Base-by-base conservation (phyloP, 1,140 invertebrate species). In the Himalopsyche phryganea region DNA sequence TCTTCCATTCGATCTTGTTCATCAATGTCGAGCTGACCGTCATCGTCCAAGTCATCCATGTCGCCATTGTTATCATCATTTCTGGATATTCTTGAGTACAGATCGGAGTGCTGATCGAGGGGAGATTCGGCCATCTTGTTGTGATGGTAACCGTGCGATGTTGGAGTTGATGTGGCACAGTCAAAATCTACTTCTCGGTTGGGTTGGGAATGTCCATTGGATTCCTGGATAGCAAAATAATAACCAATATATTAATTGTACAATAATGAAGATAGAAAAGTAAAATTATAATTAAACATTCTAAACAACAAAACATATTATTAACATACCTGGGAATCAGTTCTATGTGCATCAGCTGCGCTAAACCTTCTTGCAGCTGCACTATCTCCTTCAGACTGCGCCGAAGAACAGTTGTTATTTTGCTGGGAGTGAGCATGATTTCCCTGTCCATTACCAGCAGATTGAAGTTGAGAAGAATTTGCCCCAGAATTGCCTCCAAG, bases 401-500 rank as follows among this genome's bases (percentile, higher is more conserved):
- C 72, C 53, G 13, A 56, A 20, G 15, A 28, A 46, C 45, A 48
- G 53, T 56, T 15, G 47, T 56, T 33, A 28, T 28, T 28, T 61
- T 68, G 33, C 45, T 49, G 50, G 69, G 36, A 1, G 33, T 70
- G 52, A 63, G 59, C 17, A 70, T 60, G 0, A 62, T 28, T 46
- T 73, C 70, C 50, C 70, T 44, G n/a, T 69, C 67, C 1, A 68
- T 69, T 6, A 71, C 71, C 11, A 67, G 72, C 15, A 1, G 53
- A 17, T 15, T n/a, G 38, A n/a, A 11, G 6, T 10, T 36, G 51
- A 0, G 51, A 32, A 6, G 74, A 67, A 4, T 18, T 68, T 19
- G 70, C 52, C 70, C 71, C 3, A 68, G 70, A 45, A 69, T 76
- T 57, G 67, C 78, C 61, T 68, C 74, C 86, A 51, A 91, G 71